phyloP scores from a whole-genome alignment of 1,140 invertebrate species.

The Sinonovacula constricta region DNA sequence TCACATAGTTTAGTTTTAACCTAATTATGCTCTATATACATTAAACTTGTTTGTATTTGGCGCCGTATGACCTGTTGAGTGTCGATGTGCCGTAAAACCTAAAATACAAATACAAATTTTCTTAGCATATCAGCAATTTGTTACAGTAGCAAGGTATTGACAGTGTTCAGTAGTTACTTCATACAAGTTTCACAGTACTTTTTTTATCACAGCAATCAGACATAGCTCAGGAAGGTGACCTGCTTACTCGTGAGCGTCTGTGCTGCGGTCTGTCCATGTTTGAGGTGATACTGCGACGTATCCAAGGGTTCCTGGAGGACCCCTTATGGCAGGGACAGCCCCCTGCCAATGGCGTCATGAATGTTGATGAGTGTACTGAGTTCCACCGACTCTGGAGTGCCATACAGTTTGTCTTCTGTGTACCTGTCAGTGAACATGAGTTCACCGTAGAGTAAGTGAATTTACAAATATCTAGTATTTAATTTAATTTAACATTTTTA shows the following conservation, averaged over 20 bases:
- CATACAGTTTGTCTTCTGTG: constrained; percentile 98
- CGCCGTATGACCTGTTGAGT: too few relatives aligned
- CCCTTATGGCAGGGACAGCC: constrained; percentile 92
- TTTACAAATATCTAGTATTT: too few relatives aligned
- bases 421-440: constrained; percentile 97
- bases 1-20: too few relatives aligned
- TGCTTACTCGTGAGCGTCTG: constrained; percentile 96
- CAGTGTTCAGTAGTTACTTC: neutral
- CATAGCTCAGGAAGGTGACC: constrained; percentile 89
- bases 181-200: neutral
- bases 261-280: constrained; percentile 99
- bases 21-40: too few relatives aligned
- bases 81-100: too few relatives aligned
- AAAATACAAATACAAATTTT: too few relatives aligned
- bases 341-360: constrained; percentile 95
- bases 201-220: constrained; percentile 72
- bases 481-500: too few relatives aligned
- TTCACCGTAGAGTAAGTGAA: constrained; percentile 95
- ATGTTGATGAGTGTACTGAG: constrained; percentile 97
- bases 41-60: too few relatives aligned
- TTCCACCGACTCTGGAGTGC: constrained; percentile 99
- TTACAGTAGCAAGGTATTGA: neutral
- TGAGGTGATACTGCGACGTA: constrained; percentile 93
- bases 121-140: neutral
- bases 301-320: constrained; percentile 90